Conservation (phyloP, 2,113 vertebrate species). For the Calidris pugnax region DNA sequence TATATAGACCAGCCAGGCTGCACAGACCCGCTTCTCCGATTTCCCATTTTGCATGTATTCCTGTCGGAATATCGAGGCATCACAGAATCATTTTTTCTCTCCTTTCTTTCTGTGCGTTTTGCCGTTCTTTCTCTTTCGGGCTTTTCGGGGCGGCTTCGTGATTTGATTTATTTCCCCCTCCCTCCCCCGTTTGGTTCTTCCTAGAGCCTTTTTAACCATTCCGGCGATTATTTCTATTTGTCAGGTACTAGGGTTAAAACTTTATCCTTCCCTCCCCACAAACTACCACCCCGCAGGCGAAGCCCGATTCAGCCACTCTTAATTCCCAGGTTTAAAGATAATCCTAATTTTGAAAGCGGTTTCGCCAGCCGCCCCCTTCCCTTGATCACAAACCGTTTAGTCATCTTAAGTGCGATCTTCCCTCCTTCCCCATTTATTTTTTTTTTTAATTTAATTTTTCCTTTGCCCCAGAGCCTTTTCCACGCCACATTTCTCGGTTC, state of each 20-base stretch:
- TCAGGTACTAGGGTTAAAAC: slow-evolving; percentile 15
- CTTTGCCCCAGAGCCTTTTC: not conserved
- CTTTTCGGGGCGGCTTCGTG: not conserved
- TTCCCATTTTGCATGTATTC: not conserved
- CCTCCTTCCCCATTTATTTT: not conserved
- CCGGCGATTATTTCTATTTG: not conserved
- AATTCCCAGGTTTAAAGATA: slow-evolving; percentile 34
- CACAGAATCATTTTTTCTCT: not conserved
- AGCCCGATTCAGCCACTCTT: not conserved
- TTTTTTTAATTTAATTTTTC: not conserved
- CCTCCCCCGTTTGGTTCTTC: not conserved
- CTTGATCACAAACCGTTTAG: slow-evolving; percentile 18
- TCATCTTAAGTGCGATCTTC: not conserved
- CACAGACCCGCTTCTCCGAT: not conserved
- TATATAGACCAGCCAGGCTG: not conserved
- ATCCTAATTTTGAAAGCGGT: slow-evolving; percentile 46
- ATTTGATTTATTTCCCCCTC: not conserved
- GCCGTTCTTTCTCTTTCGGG: not conserved
- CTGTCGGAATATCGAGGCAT: not conserved
- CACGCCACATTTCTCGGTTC: not conserved
- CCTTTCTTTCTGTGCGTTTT: not conserved
- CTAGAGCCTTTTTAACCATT: not conserved
- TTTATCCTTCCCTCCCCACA: slow-evolving; percentile 2
- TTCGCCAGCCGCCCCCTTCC: slow-evolving; percentile 21
- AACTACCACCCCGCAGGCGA: not conserved